Percentiles rank a stretch among this genome's conserved stretches.
phyloP scores from a whole-genome alignment of 2,113 vertebrate genomes.

The Phocoena phocoena region DNA sequence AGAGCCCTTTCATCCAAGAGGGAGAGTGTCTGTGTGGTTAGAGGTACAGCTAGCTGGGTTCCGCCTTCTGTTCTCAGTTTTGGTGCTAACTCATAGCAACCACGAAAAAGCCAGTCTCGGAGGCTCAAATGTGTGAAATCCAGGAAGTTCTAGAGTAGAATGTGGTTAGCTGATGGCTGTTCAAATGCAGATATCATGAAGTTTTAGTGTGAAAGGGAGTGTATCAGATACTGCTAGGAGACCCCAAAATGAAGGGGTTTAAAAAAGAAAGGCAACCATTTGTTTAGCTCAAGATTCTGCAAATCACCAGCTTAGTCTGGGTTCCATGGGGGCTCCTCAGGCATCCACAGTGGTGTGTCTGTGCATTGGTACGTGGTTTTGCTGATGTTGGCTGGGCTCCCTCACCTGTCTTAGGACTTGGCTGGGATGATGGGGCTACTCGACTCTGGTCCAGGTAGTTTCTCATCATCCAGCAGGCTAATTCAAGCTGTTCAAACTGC shows the following conservation, averaged over 20 bases:
- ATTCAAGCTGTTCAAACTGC: neutral
- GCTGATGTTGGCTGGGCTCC: neutral
- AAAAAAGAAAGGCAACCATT: neutral
- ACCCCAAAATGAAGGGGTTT: neutral
- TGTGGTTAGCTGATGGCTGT: neutral
- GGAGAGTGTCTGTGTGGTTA: neutral
- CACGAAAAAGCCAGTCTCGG: neutral
- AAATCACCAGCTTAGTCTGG: neutral
- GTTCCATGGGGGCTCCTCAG: neutral
- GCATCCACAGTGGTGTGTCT: neutral
- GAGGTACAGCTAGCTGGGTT: neutral
- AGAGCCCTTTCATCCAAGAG: constrained; percentile 58
- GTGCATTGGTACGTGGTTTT: neutral
- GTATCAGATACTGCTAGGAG: neutral
- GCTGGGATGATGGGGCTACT: neutral
- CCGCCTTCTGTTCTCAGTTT: constrained; percentile 55
- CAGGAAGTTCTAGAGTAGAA: neutral
- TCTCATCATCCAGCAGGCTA: neutral
- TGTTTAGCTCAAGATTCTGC: neutral
- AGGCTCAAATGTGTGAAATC: neutral
- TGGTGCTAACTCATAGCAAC: neutral
- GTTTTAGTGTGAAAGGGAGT: neutral
- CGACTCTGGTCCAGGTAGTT: neutral
- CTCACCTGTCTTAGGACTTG: neutral
- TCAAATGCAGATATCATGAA: neutral